Base-by-base conservation (phyloP, 2,113 vertebrate genomes). In the Ellobius talpinus region DNA sequence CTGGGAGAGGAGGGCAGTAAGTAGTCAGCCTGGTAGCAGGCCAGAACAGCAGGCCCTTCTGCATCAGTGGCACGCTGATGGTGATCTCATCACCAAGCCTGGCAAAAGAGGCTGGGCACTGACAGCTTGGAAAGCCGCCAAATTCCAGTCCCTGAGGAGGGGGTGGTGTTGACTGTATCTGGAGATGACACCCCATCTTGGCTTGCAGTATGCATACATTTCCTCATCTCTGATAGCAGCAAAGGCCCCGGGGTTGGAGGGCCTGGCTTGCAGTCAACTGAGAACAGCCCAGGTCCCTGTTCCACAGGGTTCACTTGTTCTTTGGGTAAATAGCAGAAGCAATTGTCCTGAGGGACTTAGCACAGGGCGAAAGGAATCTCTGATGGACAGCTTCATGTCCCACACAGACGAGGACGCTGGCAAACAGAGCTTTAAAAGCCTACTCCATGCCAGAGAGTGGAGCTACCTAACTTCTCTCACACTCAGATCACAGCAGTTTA, bases 61-160 rank as follows among this genome's bases (percentile, higher is more conserved):
- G 87, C 77, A 89, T 65, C 81, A 42, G 31, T 5, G 45, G 72
- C 50, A 14, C 55, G 45, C 55, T 11, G 63, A 5, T 8, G 55
- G 61, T 97, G 95, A 98, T 86, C 92, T 97, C 95, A 87, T 78
- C 86, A 0, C 92, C 87, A n/a, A 50, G 63, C 92, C 9, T 39
- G 81, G 81, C 42, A 52, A 95, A 87, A 39, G 81, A 65, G 87
- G 79, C 65, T 36, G 90, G 94, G 94, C 95, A 90, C 92, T 52
- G 70, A 89, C 0, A 33, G 9, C 55, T 52, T 95, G 93, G 96
- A 96, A 91, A 89, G 93, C 23, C 1, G 36, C 86, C 96, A 84
- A 73, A 92, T 87, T 26, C 94, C 74, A 96, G 84, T 45, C 87
- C 74, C 91, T 21, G n/a, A 24, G 70, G 70, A 85, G 63, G 65